A percentile compares a stretch with the other conserved stretches of the same genome.
Evolutionary conservation across 2,797 vertebrate species (phyloP).

Genomic region (Cetoscarus ocellatus): DNA sequence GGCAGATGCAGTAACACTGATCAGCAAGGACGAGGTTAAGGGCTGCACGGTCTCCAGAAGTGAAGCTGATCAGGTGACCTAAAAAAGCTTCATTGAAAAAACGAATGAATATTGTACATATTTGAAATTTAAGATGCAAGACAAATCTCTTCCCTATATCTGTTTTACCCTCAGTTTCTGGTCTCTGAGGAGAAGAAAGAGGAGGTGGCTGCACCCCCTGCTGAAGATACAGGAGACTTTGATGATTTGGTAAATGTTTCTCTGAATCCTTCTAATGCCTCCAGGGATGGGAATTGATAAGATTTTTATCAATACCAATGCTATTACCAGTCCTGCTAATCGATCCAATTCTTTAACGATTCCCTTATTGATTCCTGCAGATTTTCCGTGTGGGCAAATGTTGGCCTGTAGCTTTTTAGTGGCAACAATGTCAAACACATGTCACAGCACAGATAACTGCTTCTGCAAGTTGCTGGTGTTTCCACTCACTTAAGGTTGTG

Average conservation of each 20-base stretch:
- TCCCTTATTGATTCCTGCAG: too few species aligned
- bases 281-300: too few species aligned
- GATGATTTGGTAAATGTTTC: constrained; percentile 92
- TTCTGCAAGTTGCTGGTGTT: too few species aligned
- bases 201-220: constrained; percentile 58
- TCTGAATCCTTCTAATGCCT: not conserved
- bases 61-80: constrained; percentile 91
- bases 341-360: too few species aligned
- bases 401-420: too few species aligned
- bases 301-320: too few species aligned
- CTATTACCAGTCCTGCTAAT: too few species aligned
- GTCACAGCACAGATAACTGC: too few species aligned
- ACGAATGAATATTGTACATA: not conserved
- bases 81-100: not conserved
- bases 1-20: constrained; percentile 91
- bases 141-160: not conserved
- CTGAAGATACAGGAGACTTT: constrained; percentile 90
- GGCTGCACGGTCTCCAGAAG: constrained; percentile 87
- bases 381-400: too few species aligned
- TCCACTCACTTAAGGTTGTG: too few species aligned
- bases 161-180: constrained; percentile 86
- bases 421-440: too few species aligned
- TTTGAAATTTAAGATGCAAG: not conserved
- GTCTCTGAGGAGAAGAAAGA: constrained; percentile 81
- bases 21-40: constrained; percentile 91